Percentiles rank a stretch among this genome's conserved stretches.
phyloP scores from a whole-genome alignment of 2,888 invertebrate species.

The Copidosoma aretas region DNA sequence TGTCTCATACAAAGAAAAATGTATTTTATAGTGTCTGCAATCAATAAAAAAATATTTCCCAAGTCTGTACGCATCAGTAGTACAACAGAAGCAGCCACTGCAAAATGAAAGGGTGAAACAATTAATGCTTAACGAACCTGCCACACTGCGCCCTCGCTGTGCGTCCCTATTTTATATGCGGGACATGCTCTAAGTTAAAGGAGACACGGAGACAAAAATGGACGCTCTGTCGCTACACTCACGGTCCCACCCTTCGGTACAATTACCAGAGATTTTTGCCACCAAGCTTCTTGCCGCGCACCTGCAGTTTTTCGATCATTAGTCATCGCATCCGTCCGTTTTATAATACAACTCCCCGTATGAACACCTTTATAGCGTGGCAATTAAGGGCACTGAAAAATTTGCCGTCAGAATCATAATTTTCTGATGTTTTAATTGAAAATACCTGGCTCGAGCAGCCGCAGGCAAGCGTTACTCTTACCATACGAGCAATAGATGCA shows the following conservation, averaged over 20 bases:
- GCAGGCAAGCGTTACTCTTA: background rate
- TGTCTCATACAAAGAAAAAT: too few relatives aligned
- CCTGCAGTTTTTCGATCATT: slow-evolving; percentile 21
- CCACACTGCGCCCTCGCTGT: too few relatives aligned
- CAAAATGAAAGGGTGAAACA: too few relatives aligned
- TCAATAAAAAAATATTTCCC: too few relatives aligned
- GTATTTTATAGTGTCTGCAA: too few relatives aligned
- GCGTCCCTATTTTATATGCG: too few relatives aligned
- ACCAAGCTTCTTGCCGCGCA: background rate
- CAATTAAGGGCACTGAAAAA: slow-evolving; percentile 26
- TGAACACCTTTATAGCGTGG: background rate
- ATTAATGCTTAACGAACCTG: too few relatives aligned
- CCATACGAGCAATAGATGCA: background rate
- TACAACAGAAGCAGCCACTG: too few relatives aligned
- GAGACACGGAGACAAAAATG: background rate
- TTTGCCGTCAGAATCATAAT: slow-evolving; percentile 10
- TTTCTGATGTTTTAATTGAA: slow-evolving; percentile 28
- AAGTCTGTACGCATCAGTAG: too few relatives aligned
- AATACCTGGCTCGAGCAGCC: too few relatives aligned
- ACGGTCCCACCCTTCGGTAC: background rate
- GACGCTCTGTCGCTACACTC: background rate
- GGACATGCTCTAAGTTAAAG: too few relatives aligned
- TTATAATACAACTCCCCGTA: background rate
- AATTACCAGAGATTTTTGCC: slow-evolving; percentile 19
- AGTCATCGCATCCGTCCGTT: background rate